Evolutionary conservation across 2,888 invertebrate species (phyloP), one percentile per base, ranked within the genome.

Genomic region (Dryomyza anilis): DNA sequence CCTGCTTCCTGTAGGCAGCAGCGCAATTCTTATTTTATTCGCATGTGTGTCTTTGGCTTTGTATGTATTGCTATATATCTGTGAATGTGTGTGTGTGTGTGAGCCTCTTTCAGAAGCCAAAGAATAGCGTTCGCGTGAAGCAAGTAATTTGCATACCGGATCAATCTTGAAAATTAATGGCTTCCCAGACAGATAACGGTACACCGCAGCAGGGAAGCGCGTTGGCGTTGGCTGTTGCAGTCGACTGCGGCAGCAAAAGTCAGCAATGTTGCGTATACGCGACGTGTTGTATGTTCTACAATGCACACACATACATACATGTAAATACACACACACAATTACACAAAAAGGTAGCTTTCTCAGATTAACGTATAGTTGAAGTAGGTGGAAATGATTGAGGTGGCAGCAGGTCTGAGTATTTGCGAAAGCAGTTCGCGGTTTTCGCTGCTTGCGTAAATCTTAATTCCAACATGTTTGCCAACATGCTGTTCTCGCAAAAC

Each of bases 91-190:
- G 74, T 33, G 59, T 59, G 71, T 74, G n/a, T n/a, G n/a, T n/a
- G n/a, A n/a, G n/a, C n/a, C n/a, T n/a, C n/a, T n/a, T n/a, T n/a
- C n/a, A n/a, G n/a, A n/a, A n/a, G n/a, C n/a, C n/a, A n/a, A n/a
- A n/a, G n/a, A n/a, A n/a, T n/a, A n/a, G n/a, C n/a, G n/a, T n/a
- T n/a, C n/a, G n/a, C n/a, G n/a, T n/a, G n/a, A n/a, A n/a, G 74
- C 72, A 76, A 76, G 76, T 77, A 76, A 78, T 78, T 78, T 78
- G 78, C 78, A 79, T 78, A 78, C 78, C 78, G 78, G 78, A 79
- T 78, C 78, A 79, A 79, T 78, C 78, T 78, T 78, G 74, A 78
- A 78, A 78, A 78, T 78, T 79, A 78, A 78, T 78, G 79, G 78
- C 75, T 78, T 78, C 76, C 78, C 77, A 76, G 76, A 74, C 75